Base-by-base conservation (phyloP, 1,140 invertebrate species). In the Eriosoma lanigerum region DNA sequence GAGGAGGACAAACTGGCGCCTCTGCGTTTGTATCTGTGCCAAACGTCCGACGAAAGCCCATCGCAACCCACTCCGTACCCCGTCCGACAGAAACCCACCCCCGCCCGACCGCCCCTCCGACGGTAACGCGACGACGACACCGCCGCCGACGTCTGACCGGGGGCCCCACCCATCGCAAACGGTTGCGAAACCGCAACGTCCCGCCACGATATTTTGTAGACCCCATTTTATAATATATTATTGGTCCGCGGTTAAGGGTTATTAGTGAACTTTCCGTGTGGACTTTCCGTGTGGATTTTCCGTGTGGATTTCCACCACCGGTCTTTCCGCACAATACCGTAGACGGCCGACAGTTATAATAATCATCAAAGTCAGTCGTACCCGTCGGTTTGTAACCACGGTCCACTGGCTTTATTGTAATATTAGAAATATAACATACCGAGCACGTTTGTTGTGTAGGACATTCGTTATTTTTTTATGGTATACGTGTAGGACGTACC, bases 1-100 rank as follows among this genome's bases (percentile, higher is more conserved):
- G 66, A 70, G 21, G 66, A 70, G 66, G 66, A 70, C 66, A 44
- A 70, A 32, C 66, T 70, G 66, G 66, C 66, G 66, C 66, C 66
- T 70, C 24, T 26, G 66, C 66, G 66, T 70, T 50, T 70, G 66
- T 26, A 50, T 50, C 66, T 50, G 66, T 70, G 66, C 66, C 66
- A 70, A 70, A 70, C 66, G 66, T 50, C 66, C 66, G 64, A 68
- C 64, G n/a, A 44, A 44, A 68, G 38, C n/a, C 64, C 64, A 68
- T 46, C 64, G 64, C 10, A 26, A 21, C 21, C 38, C 21, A 9
- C 32, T 21, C 38, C 64, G 12, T n/a, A n/a, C n/a, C n/a, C n/a
- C n/a, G n/a, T n/a, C n/a, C n/a, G n/a, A n/a, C n/a, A n/a, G n/a
- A n/a, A 38, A 38, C 32, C 64, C 38, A 15, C 38, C 9, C 58